phyloP scores from a whole-genome alignment of 1,140 invertebrate species.

The Aphaenogaster ashmeadi region DNA sequence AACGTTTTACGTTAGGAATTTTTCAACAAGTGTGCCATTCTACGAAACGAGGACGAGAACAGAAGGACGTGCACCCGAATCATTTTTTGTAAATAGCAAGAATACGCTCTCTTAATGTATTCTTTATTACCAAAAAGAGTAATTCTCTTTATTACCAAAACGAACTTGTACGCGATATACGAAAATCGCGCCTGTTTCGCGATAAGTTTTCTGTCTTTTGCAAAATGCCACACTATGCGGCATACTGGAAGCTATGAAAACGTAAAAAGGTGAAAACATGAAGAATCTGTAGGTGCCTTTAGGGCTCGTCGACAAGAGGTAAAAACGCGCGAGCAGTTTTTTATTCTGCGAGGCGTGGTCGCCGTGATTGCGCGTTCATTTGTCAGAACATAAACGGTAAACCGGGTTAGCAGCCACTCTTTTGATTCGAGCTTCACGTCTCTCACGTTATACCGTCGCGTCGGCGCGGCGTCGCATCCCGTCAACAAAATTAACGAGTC shows the following conservation, averaged over 20 bases:
- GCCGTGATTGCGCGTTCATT: constrained; percentile 60
- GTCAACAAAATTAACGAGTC: background rate
- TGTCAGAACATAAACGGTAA: constrained; percentile 63
- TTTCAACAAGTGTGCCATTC: background rate
- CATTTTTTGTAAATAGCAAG: background rate
- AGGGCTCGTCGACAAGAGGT: constrained; percentile 46
- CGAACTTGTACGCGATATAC: background rate
- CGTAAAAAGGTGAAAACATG: constrained; percentile 42
- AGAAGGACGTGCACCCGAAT: background rate
- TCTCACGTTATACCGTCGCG: constrained; percentile 18
- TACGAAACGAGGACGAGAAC: background rate
- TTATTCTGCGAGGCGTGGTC: constrained; percentile 58
- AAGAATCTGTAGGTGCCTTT: constrained; percentile 18
- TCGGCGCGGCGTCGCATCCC: too few species aligned
- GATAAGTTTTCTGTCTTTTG: background rate
- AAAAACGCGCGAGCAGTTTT: constrained; percentile 63
- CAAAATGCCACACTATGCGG: background rate
- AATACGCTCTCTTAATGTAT: background rate
- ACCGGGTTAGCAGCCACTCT: constrained; percentile 43
- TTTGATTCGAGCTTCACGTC: constrained; percentile 28
- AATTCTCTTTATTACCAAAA: background rate
- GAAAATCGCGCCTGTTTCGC: background rate
- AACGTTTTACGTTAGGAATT: background rate
- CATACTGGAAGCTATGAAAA: background rate
- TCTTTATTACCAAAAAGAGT: background rate